Evolutionary conservation across 2,888 invertebrate species (phyloP), one percentile per base, ranked within the genome.

Genomic region (Ramazzottius varieornatus): DNA sequence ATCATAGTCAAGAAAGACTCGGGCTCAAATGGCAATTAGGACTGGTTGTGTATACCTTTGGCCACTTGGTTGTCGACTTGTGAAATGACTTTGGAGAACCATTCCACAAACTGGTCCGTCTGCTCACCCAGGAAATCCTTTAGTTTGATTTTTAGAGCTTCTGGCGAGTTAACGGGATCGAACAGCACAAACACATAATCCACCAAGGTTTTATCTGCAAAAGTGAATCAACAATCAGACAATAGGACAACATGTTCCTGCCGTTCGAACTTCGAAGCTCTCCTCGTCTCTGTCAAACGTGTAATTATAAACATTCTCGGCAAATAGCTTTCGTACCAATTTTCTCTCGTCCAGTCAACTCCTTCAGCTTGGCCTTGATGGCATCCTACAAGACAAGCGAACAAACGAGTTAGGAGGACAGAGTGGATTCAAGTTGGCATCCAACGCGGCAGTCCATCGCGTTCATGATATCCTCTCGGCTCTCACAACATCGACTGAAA

Each of bases 311-410:
- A n/a, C n/a, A n/a, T n/a, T n/a, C n/a, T n/a, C n/a, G n/a, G n/a
- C n/a, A n/a, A n/a, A n/a, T n/a, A n/a, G n/a, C n/a, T n/a, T n/a
- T n/a, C 54, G 8, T 29, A 54, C 54, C 29, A 29, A 54, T 54
- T 29, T 54, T 54, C 20, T 54, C 54, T 29, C 29, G 20, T 8
- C 29, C n/a, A 24, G 20, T 16, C 20, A 54, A 8, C 24, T 54
- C 54, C 54, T 54, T 54, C 54, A 54, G 54, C 54, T 54, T 54
- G 20, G 54, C 54, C 54, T 54, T 16, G 54, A 54, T 54, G 20
- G 54, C 54, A 54, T 54, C 54, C 54, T 54, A 54, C 4, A 16
- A 54, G 24, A 54, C 13, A 4, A 40, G 20, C 20, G 13, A 40
- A 40, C 20, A 8, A 40, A 40, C 40, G 20, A 40, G 40, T 8